Percentiles rank a stretch among this genome's conserved stretches.
Evolutionary conservation across 2,888 invertebrate species (phyloP).

Genomic region (Physocephala rufipes): DNA sequence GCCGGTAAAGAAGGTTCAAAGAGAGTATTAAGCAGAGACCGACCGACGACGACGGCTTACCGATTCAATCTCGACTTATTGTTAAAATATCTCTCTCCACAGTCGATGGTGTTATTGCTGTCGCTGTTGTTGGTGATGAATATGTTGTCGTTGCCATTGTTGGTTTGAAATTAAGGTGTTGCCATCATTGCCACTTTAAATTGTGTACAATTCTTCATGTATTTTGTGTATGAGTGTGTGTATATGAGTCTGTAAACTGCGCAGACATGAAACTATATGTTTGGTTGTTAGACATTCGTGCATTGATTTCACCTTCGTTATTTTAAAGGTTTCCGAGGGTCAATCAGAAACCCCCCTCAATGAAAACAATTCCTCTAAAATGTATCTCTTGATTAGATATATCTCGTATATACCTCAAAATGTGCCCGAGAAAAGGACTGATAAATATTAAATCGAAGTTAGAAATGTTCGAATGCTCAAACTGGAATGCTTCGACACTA

Average conservation of each 20-base stretch:
- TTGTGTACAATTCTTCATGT: slow-evolving; percentile 2
- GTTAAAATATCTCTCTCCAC: background rate
- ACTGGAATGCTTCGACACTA: no score
- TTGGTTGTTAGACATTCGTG: slow-evolving; percentile 1
- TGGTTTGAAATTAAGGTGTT: background rate
- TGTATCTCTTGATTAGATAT: background rate
- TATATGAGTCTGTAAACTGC: background rate
- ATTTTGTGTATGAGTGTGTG: background rate
- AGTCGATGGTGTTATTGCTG: no score
- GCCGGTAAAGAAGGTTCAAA: background rate
- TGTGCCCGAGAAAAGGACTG: background rate
- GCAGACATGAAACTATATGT: background rate
- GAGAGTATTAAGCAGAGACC: no score
- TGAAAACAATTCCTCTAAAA: background rate
- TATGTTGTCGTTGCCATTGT: background rate
- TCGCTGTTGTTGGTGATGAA: background rate
- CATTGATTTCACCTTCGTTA: background rate
- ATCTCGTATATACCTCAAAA: background rate
- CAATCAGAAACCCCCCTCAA: background rate
- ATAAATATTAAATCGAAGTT: background rate
- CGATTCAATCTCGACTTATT: slow-evolving; percentile 17
- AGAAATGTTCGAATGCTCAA: no score
- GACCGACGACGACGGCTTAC: background rate
- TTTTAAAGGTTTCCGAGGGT: background rate
- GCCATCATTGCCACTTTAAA: slow-evolving; percentile 11